phyloP scores from a whole-genome alignment of 2,113 vertebrate genomes.

The Thermophis baileyi region DNA sequence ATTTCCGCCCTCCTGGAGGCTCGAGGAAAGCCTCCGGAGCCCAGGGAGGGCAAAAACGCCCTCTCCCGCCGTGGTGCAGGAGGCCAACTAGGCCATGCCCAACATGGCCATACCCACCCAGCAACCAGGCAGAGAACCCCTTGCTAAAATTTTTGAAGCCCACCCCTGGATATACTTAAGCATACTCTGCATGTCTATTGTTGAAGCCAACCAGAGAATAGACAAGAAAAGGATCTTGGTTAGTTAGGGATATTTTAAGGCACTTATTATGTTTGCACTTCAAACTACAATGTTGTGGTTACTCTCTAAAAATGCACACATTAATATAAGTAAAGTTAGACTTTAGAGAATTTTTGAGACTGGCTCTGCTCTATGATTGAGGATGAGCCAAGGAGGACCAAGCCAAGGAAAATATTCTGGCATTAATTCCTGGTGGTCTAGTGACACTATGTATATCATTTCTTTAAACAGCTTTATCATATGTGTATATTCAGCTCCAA shows the following conservation, averaged over 20 bases:
- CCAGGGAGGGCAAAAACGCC: too few relatives aligned
- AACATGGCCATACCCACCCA: too few relatives aligned
- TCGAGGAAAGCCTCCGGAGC: too few relatives aligned
- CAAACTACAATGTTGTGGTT: slow-evolving; percentile 10
- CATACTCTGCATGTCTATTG: neutral
- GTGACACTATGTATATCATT: slow-evolving; percentile 46
- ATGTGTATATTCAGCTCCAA: slow-evolving; percentile 40
- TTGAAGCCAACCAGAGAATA: neutral
- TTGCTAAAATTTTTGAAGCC: too few relatives aligned
- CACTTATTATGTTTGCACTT: neutral
- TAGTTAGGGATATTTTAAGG: neutral
- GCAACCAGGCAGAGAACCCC: too few relatives aligned
- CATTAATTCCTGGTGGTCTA: slow-evolving; percentile 45
- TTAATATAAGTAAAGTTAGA: neutral
- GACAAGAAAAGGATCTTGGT: neutral
- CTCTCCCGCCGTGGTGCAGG: too few relatives aligned
- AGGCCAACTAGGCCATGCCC: too few relatives aligned
- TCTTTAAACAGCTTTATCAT: slow-evolving; percentile 38
- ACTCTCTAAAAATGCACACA: neutral
- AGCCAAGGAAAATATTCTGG: slow-evolving; percentile 53
- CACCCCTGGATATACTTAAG: neutral
- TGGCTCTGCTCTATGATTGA: slow-evolving; percentile 1
- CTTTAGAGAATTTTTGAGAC: neutral
- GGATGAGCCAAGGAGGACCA: slow-evolving; percentile 29
- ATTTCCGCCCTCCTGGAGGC: too few relatives aligned